Evolutionary conservation across 2,888 invertebrate genomes (phyloP).

Genomic region (Tortrix viridana): DNA sequence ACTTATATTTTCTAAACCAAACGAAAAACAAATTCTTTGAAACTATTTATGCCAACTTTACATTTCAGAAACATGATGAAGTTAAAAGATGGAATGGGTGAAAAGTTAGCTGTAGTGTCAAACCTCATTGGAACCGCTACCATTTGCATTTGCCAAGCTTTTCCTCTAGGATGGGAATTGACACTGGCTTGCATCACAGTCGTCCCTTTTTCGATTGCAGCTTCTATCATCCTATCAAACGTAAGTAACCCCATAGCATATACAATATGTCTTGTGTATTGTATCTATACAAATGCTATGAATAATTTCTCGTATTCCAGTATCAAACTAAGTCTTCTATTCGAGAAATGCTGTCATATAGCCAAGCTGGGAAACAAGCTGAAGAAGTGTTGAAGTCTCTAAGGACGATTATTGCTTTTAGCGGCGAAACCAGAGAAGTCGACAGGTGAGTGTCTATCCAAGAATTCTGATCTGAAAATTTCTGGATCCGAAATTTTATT

Average conservation of each 20-base stretch:
- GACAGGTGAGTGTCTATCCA: conserved; percentile 73
- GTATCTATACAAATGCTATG: neutral
- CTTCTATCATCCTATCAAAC: conserved; percentile 90
- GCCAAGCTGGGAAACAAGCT: conserved; percentile 90
- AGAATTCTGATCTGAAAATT: too few relatives aligned
- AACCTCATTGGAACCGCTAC: conserved; percentile 89
- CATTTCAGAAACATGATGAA: conserved; percentile 88
- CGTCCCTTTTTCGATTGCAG: conserved; percentile 89
- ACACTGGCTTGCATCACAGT: conserved; percentile 91
- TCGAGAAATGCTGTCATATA: conserved; percentile 88
- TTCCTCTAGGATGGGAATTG: conserved; percentile 93
- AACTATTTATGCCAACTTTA: neutral
- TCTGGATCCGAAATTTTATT: too few relatives aligned
- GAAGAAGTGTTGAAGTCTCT: conserved; percentile 91
- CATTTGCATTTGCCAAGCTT: conserved; percentile 88
- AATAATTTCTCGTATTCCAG: conserved; percentile 50
- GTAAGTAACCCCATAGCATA: conserved; percentile 63
- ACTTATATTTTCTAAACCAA: too few relatives aligned
- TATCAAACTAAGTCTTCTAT: conserved; percentile 87
- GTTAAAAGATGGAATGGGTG: conserved; percentile 93
- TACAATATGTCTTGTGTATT: neutral
- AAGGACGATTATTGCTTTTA: conserved; percentile 90
- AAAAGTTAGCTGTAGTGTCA: conserved; percentile 90
- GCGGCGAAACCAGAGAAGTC: conserved; percentile 89
- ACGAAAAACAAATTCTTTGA: too few relatives aligned